Evolutionary conservation across 2,113 vertebrate genomes (phyloP).

Genomic region (Anguilla rostrata): DNA sequence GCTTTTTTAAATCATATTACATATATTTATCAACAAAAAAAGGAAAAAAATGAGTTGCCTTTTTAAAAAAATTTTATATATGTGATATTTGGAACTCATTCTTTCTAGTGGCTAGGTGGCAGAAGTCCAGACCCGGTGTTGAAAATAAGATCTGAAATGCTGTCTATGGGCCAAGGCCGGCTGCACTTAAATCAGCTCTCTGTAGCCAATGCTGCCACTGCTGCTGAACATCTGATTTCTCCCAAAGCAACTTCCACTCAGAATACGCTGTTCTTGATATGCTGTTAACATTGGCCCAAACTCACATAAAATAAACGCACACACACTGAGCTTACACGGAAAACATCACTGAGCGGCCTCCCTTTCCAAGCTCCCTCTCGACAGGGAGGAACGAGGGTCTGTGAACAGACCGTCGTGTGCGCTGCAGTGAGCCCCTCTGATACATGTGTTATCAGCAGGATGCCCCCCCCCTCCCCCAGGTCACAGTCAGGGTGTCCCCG

Average conservation of each 20-base stretch:
- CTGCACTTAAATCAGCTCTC: constrained; percentile 48
- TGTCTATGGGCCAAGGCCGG: constrained; percentile 40
- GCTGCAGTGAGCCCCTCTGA: background rate
- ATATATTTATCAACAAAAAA: constrained; percentile 46
- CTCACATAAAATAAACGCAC: background rate
- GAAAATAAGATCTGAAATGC: constrained; percentile 45
- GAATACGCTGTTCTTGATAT: background rate
- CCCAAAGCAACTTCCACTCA: background rate
- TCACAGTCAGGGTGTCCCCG: background rate
- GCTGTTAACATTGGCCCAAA: constrained; percentile 1
- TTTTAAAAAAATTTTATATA: background rate
- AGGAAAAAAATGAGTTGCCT: constrained; percentile 27
- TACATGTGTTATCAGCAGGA: background rate
- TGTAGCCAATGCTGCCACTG: constrained; percentile 27
- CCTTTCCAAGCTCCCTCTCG: background rate
- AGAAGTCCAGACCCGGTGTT: constrained; percentile 40
- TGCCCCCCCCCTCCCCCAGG: background rate
- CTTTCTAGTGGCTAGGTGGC: constrained; percentile 48
- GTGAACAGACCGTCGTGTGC: background rate
- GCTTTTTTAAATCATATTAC: constrained; percentile 51
- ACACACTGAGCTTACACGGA: background rate
- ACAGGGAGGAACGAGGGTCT: background rate
- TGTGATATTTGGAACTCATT: constrained; percentile 49
- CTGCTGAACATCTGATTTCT: constrained; percentile 25
- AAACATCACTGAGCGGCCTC: background rate